Evolutionary conservation across 2,113 vertebrate genomes (phyloP).

Genomic region (Bungarus multicinctus): DNA sequence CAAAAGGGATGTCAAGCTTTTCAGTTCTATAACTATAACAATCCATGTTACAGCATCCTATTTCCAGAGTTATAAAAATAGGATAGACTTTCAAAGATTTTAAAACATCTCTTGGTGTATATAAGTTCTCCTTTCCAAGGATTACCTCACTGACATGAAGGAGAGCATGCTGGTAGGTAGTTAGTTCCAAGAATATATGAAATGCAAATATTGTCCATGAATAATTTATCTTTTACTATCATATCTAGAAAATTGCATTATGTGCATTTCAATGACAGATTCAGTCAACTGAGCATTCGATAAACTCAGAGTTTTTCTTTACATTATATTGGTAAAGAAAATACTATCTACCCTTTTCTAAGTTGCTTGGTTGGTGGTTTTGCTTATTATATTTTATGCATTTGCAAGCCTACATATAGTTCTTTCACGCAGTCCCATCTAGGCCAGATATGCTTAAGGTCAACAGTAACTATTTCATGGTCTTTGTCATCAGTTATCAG

Average conservation of each 20-base stretch:
- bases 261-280: conserved; percentile 57
- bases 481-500: neutral
- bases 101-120: neutral
- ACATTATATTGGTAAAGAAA: conserved; percentile 17
- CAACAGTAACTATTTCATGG: neutral
- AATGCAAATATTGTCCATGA: conserved; percentile 53
- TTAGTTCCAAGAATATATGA: conserved; percentile 32
- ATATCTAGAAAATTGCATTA: conserved; percentile 57
- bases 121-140: neutral
- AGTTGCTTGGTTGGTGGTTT: neutral
- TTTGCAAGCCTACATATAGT: neutral
- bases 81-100: neutral
- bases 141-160: conserved; percentile 6
- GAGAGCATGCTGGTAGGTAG: neutral
- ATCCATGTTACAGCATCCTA: conserved; percentile 36
- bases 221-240: conserved; percentile 43
- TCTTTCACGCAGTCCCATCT: neutral
- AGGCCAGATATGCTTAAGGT: neutral
- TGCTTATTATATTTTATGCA: neutral
- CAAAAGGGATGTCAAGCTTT: conserved; percentile 28
- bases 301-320: conserved; percentile 29
- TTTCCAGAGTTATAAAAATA: conserved; percentile 46
- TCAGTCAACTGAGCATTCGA: conserved; percentile 38
- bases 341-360: conserved; percentile 37
- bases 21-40: conserved; percentile 10